These are phyloP conservation scores for Gisinianus flammeolus DNA, from an alignment of 2,888 invertebrate genomes.

Conservation along the genomic window DNA sequence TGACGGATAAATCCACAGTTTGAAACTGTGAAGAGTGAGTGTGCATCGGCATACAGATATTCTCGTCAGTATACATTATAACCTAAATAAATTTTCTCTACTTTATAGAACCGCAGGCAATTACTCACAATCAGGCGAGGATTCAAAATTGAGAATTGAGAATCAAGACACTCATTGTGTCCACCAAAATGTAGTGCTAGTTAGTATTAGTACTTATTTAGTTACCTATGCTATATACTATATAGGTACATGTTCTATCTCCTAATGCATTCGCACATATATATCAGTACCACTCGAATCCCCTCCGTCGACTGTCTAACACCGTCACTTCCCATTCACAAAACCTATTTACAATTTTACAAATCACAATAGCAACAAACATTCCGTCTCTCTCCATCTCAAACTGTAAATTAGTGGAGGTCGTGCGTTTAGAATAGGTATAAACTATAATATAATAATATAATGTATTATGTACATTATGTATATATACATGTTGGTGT, in stretches of 20 bases:
- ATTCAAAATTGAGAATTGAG: too few species aligned
- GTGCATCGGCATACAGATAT: too few species aligned
- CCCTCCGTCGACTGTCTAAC: not conserved
- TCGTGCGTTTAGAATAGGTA: not conserved
- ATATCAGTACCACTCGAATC: not conserved
- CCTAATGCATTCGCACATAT: not conserved
- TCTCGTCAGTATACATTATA: too few species aligned
- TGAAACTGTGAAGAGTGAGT: not conserved
- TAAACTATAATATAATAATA: too few species aligned
- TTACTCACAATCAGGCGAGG: not conserved
- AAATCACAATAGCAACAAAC: slow-evolving; percentile 5
- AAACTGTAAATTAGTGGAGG: not conserved
- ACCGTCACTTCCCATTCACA: too few species aligned
- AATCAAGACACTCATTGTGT: too few species aligned
- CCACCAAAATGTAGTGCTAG: not conserved
- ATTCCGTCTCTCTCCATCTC: not conserved
- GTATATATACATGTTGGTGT: too few species aligned
- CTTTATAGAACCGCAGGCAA: slow-evolving; percentile 3
- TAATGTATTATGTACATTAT: too few species aligned
- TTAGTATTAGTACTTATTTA: not conserved
- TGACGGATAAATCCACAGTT: not conserved
- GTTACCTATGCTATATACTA: not conserved
- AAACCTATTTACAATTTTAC: not conserved
- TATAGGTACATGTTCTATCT: too few species aligned
- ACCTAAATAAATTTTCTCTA: slow-evolving; percentile 4